phyloP scores from a whole-genome alignment of 2,113 vertebrate genomes.

The Oncorhynchus mykiss region DNA sequence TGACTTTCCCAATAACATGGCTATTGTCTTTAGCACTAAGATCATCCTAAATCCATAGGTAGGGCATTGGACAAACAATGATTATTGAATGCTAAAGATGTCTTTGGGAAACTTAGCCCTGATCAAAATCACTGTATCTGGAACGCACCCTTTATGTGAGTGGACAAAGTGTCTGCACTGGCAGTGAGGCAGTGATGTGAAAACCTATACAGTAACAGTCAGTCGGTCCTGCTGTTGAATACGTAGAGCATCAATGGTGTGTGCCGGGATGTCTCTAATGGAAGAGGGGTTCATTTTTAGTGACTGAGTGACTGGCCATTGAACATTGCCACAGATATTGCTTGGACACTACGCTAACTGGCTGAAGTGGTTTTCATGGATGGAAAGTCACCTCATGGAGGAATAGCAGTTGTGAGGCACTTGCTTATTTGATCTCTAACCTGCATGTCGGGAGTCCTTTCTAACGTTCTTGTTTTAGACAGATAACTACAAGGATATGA shows the following conservation, averaged over 20 bases:
- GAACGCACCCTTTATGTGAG: too few relatives aligned
- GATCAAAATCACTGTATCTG: too few relatives aligned
- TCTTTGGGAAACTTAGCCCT: too few relatives aligned
- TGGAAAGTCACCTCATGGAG: not conserved
- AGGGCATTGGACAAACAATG: too few relatives aligned
- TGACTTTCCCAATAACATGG: too few relatives aligned
- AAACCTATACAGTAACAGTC: not conserved
- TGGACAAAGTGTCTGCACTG: not conserved
- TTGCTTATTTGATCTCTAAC: not conserved
- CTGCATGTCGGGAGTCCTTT: not conserved
- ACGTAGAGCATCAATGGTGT: not conserved
- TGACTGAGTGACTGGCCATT: not conserved
- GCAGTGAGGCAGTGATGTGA: not conserved
- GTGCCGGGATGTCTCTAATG: not conserved
- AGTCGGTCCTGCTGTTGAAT: not conserved
- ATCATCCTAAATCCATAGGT: too few relatives aligned
- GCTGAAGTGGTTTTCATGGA: not conserved
- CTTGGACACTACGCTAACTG: not conserved
- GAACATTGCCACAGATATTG: not conserved
- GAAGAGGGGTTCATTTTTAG: not conserved
- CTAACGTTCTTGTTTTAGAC: not conserved
- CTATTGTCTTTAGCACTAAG: too few relatives aligned
- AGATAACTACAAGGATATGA: too few relatives aligned
- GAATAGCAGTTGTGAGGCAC: slow-evolving; percentile 4
- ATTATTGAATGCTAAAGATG: too few relatives aligned